These are phyloP conservation scores for Punctoribates punctum DNA, from an alignment of 2,888 invertebrate genomes.

Conservation along the genomic window DNA sequence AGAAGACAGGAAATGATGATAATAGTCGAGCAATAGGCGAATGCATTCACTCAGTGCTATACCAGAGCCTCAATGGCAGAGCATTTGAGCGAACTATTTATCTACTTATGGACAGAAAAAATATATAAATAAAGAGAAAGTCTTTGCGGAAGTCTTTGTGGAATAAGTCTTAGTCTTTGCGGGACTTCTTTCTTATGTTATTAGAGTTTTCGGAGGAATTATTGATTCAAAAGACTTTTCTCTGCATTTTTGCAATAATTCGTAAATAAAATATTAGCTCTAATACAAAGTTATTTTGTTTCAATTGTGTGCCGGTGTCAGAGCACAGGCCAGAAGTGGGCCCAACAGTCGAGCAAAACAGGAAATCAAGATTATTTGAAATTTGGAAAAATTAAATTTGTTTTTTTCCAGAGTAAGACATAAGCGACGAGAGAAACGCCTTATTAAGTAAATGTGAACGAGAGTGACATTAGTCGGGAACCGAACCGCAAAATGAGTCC, in stretches of 20 bases:
- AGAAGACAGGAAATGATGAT: constrained; percentile 14
- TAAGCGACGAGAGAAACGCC: background rate
- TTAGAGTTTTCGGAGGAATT: background rate
- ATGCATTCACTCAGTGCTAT: background rate
- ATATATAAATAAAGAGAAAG: background rate
- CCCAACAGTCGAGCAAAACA: background rate
- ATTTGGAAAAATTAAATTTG: too few relatives aligned
- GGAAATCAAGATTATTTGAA: background rate
- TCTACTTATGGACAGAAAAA: background rate
- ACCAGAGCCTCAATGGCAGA: background rate
- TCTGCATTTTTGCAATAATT: background rate
- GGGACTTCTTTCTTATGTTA: background rate
- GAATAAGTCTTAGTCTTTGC: constrained; percentile 3
- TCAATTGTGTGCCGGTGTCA: background rate
- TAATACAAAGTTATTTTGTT: background rate
- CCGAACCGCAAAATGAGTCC: background rate
- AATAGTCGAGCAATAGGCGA: background rate
- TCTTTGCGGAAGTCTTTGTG: constrained; percentile 20
- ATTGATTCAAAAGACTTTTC: background rate
- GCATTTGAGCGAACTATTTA: background rate
- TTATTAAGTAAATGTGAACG: too few relatives aligned
- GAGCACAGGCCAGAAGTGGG: background rate
- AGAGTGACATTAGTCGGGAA: background rate
- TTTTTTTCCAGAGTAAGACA: background rate
- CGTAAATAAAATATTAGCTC: background rate